Evolutionary conservation across 2,888 invertebrate species (phyloP).

Genomic region (Agrotis segetum): DNA sequence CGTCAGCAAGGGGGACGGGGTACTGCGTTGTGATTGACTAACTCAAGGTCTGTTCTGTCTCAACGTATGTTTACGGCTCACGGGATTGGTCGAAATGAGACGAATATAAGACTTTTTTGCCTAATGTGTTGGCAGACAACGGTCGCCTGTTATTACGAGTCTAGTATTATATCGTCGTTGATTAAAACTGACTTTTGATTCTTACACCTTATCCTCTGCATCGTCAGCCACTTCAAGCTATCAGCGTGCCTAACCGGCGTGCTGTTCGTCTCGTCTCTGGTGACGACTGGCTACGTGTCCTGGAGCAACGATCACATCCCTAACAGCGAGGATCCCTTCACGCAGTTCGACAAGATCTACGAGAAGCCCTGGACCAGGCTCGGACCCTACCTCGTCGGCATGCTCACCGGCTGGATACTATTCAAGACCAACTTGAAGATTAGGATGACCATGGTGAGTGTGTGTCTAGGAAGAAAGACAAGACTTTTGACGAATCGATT

Average conservation of each 20-base stretch:
- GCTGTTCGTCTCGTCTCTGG: conserved; percentile 94
- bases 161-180: too few relatives aligned
- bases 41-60: too few relatives aligned
- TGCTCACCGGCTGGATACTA: conserved; percentile 95
- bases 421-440: conserved; percentile 96
- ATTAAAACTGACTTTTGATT: neutral
- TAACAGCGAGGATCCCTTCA: conserved; percentile 95
- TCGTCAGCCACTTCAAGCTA: conserved; percentile 93
- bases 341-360: conserved; percentile 96
- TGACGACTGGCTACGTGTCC: conserved; percentile 95
- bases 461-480: too few relatives aligned
- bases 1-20: too few relatives aligned
- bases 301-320: conserved; percentile 95
- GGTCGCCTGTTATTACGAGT: too few relatives aligned
- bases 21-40: too few relatives aligned
- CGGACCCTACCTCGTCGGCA: conserved; percentile 96
- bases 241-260: conserved; percentile 92
- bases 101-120: too few relatives aligned
- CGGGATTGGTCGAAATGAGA: too few relatives aligned
- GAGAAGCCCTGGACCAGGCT: conserved; percentile 97
- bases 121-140: too few relatives aligned
- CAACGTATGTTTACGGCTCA: too few relatives aligned
- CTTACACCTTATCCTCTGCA: neutral
- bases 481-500: too few relatives aligned
- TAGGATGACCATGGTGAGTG: conserved; percentile 92